These are phyloP conservation scores for Coregonus suidteri DNA, from an alignment of 2,797 vertebrate species.

Conservation along the genomic window DNA sequence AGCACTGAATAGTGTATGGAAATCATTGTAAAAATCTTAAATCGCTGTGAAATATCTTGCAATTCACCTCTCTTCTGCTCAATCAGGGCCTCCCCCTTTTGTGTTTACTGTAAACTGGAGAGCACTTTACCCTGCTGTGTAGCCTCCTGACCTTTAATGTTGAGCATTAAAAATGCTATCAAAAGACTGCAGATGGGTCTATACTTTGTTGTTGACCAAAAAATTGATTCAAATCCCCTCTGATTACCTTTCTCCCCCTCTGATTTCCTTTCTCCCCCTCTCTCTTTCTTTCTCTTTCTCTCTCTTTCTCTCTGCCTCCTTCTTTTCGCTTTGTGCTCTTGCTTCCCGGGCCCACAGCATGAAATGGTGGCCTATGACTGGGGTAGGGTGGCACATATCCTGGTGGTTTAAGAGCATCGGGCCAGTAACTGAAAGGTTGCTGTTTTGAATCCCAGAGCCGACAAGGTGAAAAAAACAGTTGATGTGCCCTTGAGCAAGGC, in stretches of 20 bases:
- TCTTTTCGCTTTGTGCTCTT: not conserved
- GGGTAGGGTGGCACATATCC: not conserved
- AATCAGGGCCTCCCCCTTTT: conserved; percentile 27
- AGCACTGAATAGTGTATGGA: too few relatives aligned
- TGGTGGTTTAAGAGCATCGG: not conserved
- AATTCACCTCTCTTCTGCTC: conserved; percentile 41
- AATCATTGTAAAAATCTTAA: too few relatives aligned
- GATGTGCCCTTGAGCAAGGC: too few relatives aligned
- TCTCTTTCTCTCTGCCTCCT: not conserved
- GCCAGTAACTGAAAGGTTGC: not conserved
- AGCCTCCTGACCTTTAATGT: not conserved
- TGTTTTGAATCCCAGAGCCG: too few relatives aligned
- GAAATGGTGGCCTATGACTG: not conserved
- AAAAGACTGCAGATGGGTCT: not conserved
- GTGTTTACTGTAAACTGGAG: not conserved
- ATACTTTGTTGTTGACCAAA: not conserved
- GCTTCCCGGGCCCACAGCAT: not conserved
- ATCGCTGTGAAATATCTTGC: too few relatives aligned
- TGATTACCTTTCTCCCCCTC: too few relatives aligned
- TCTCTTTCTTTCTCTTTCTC: not conserved
- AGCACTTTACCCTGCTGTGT: not conserved
- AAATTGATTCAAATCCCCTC: not conserved
- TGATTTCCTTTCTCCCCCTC: not conserved
- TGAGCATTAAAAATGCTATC: not conserved
- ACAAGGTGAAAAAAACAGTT: too few relatives aligned